These are phyloP conservation scores for Poeciliopsis turrubarensis DNA, from an alignment of 2,113 vertebrate species.

Conservation along the genomic window DNA sequence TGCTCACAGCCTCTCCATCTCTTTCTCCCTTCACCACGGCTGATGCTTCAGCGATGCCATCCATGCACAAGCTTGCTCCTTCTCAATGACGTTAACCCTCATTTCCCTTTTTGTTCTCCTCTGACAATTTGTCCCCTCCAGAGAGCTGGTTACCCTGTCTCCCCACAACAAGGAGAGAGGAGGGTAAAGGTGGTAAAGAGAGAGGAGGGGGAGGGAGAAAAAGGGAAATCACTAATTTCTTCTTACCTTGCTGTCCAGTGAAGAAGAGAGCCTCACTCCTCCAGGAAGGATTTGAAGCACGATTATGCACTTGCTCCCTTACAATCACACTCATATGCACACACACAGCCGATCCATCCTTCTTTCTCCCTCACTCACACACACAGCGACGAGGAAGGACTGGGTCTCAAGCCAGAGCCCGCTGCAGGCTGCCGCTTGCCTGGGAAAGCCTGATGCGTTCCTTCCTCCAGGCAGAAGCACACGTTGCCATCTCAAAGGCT, in stretches of 20 bases:
- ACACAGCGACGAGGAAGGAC: constrained; percentile 62
- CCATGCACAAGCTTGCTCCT: constrained; percentile 59
- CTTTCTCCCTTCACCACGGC: constrained; percentile 40
- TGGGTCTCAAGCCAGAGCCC: constrained; percentile 73
- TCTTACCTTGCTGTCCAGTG: constrained; percentile 80
- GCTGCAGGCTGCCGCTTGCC: constrained; percentile 84
- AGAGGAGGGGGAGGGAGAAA: background rate
- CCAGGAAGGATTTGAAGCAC: constrained; percentile 71
- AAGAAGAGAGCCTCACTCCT: constrained; percentile 76
- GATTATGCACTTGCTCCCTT: constrained; percentile 45
- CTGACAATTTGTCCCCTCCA: constrained; percentile 52
- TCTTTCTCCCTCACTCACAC: constrained; percentile 42
- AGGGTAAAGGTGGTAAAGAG: constrained; percentile 11
- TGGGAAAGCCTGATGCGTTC: constrained; percentile 81
- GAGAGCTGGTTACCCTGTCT: constrained; percentile 29
- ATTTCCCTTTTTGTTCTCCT: constrained; percentile 31
- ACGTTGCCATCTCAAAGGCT: constrained; percentile 79
- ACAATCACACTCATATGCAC: constrained; percentile 48
- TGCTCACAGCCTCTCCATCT: constrained; percentile 51
- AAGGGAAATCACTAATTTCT: constrained; percentile 34
- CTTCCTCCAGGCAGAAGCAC: constrained; percentile 79
- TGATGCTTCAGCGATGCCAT: constrained; percentile 51
- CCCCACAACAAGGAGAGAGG: constrained; percentile 30
- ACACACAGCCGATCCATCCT: constrained; percentile 41
- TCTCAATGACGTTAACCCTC: constrained; percentile 76